These are phyloP conservation scores for Malacosoma neustria DNA, from an alignment of 2,888 invertebrate species.

Conservation along the genomic window DNA sequence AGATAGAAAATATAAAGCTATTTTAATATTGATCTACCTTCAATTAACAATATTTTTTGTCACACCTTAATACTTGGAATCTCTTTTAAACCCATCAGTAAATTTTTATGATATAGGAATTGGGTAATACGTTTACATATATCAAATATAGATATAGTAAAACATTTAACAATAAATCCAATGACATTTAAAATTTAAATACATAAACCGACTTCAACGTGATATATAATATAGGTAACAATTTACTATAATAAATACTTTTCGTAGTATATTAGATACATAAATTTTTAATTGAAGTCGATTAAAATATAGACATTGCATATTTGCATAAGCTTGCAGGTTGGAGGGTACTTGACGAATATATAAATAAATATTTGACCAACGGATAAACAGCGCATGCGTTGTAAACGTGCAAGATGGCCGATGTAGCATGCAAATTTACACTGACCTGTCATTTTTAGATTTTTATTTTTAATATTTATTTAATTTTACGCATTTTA, in stretches of 20 bases:
- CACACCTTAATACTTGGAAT: too few species aligned
- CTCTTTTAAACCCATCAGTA: not conserved
- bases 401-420: slow-evolving; percentile 7
- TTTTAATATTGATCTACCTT: not conserved
- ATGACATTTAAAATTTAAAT: slow-evolving; percentile 15
- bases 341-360: not conserved
- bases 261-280: too few species aligned
- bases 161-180: slow-evolving; percentile 3
- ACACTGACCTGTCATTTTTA: not conserved
- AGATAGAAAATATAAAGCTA: too few species aligned
- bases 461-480: not conserved
- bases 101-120: not conserved
- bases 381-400: slow-evolving; percentile 43
- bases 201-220: slow-evolving; percentile 21
- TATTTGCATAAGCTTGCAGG: not conserved
- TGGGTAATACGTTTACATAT: slow-evolving; percentile 10
- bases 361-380: not conserved
- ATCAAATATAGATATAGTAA: slow-evolving; percentile 2
- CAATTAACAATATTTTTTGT: too few species aligned
- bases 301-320: not conserved
- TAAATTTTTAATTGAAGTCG: too few species aligned
- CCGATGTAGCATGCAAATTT: not conserved
- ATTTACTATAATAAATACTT: too few species aligned
- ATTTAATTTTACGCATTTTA: not conserved
- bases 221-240: too few species aligned